A percentile compares a stretch with the other conserved stretches of the same genome.
Evolutionary conservation across 2,797 vertebrate genomes (phyloP).

Genomic region (Sciurus carolinensis): DNA sequence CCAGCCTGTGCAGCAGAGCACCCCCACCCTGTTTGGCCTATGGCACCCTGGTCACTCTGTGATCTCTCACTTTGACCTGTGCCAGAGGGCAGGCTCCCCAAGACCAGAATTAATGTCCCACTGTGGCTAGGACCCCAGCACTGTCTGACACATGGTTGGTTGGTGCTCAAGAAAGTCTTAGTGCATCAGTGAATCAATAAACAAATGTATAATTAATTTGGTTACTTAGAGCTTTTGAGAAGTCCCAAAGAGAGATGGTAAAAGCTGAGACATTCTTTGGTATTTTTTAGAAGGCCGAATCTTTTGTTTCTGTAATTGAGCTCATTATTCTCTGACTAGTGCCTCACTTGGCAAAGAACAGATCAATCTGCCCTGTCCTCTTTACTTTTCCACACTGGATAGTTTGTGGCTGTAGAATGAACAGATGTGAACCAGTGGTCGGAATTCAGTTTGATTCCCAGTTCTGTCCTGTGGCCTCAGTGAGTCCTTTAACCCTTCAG

Average conservation of each 20-base stretch:
- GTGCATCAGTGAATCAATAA: background rate
- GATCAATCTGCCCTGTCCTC: background rate
- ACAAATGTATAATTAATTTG: background rate
- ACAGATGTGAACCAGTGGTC: background rate
- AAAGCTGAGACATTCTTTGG: background rate
- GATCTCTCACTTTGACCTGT: background rate
- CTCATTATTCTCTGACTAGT: background rate
- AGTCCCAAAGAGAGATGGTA: background rate
- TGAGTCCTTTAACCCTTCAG: background rate
- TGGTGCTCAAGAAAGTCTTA: background rate
- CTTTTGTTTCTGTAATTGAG: background rate
- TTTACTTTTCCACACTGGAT: background rate
- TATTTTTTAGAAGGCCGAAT: background rate
- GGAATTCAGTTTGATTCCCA: background rate
- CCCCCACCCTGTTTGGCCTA: background rate
- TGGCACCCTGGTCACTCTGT: background rate
- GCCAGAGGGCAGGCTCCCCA: background rate
- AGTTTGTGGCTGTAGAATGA: background rate
- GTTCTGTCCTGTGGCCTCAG: background rate
- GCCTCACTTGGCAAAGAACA: constrained; percentile 4
- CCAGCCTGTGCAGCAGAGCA: background rate
- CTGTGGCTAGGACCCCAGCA: background rate
- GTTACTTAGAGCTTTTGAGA: constrained; percentile 3
- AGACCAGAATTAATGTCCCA: constrained; percentile 7
- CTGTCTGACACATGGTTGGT: background rate